Percentiles rank a stretch among this genome's conserved stretches.
These are phyloP conservation scores for Sesamia nonagrioides DNA, from an alignment of 1,140 invertebrate genomes.

Conservation along the genomic window DNA sequence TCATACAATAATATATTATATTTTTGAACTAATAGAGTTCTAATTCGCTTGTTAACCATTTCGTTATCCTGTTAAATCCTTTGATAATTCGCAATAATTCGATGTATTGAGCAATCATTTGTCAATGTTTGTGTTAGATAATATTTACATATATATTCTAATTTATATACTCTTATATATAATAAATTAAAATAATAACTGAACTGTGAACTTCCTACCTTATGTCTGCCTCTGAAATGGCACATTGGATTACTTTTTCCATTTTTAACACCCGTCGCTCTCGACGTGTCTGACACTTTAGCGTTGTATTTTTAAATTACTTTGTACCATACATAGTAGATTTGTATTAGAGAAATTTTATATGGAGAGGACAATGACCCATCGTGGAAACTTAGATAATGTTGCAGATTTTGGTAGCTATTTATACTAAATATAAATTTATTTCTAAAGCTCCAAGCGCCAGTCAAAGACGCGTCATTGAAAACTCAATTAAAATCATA, in stretches of 20 bases:
- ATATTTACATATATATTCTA: slow-evolving; percentile 34
- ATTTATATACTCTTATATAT: slow-evolving; percentile 3
- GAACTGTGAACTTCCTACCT: slow-evolving; percentile 20
- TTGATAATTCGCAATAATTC: neutral
- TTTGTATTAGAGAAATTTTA: slow-evolving; percentile 20
- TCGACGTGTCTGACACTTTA: slow-evolving; percentile 55
- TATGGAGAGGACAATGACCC: neutral
- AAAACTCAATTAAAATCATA: neutral
- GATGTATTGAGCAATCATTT: slow-evolving; percentile 26
- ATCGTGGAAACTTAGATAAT: neutral
- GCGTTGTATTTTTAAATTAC: slow-evolving; percentile 48
- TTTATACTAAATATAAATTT: neutral
- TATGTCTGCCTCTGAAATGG: slow-evolving; percentile 73
- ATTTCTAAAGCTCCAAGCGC: neutral
- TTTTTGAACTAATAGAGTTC: neutral
- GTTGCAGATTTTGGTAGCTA: neutral
- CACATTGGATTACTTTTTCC: slow-evolving; percentile 62
- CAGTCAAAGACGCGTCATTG: neutral
- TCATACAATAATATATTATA: neutral
- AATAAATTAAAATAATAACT: slow-evolving; percentile 28
- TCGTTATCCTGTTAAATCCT: neutral
- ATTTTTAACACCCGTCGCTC: slow-evolving; percentile 29
- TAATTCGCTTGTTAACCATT: neutral
- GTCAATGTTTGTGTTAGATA: slow-evolving; percentile 18
- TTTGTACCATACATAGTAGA: slow-evolving; percentile 61